phyloP scores from a whole-genome alignment of 2,888 invertebrate genomes.

The Odontocerum albicorne region DNA sequence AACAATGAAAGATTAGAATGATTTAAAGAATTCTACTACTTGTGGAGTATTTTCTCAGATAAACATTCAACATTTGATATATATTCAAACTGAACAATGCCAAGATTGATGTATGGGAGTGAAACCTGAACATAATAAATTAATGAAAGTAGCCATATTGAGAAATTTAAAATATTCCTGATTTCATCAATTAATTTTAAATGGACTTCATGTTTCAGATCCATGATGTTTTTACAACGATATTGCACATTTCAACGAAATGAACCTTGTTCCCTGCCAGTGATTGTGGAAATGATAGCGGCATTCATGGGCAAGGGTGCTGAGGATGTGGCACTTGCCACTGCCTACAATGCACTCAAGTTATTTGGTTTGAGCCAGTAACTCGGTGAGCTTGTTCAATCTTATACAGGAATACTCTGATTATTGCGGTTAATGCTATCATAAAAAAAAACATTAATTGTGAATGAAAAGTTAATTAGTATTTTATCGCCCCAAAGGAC shows the following conservation, averaged over 20 bases:
- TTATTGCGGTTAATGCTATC: background rate
- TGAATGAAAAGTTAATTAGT: background rate
- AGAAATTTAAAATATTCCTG: no score
- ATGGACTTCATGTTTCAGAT: slow-evolving; percentile 61
- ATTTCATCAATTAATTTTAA: no score
- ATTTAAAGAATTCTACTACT: no score
- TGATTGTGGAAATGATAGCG: slow-evolving; percentile 92
- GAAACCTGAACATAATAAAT: no score
- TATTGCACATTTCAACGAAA: slow-evolving; percentile 96
- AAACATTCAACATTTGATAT: no score
- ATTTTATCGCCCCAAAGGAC: no score
- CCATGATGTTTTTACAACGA: slow-evolving; percentile 78
- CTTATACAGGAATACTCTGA: background rate
- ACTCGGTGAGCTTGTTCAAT: slow-evolving; percentile 32
- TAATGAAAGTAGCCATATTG: no score
- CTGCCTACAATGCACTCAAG: slow-evolving; percentile 90
- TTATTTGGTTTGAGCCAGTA: slow-evolving; percentile 82
- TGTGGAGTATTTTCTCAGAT: no score
- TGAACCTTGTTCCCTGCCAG: slow-evolving; percentile 92
- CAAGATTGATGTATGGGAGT: no score
- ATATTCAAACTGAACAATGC: no score
- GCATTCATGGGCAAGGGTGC: slow-evolving; percentile 85
- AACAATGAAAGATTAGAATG: no score
- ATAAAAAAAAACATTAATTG: no score
- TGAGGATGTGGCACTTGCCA: slow-evolving; percentile 87